Evolutionary conservation across 53 echinoderm and acorn worm species (phyloP).

Genomic region (Arbacia lixula): DNA sequence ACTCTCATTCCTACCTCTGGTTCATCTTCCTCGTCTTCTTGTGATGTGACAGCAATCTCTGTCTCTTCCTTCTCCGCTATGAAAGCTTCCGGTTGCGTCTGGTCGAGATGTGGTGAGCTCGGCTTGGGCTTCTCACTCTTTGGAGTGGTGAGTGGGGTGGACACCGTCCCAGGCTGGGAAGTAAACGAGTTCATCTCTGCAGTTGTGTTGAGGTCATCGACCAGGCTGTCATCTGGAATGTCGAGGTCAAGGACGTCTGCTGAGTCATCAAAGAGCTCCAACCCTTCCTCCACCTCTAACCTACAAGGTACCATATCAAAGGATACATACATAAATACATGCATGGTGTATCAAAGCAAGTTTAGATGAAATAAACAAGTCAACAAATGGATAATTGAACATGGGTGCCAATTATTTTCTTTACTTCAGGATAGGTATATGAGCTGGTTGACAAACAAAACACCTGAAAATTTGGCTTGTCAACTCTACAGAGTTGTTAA

Average conservation of each 20-base stretch:
- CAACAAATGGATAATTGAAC: no score
- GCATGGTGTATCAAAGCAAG: no score
- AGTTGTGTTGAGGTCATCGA: constrained; percentile 39
- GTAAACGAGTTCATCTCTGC: constrained; percentile 26
- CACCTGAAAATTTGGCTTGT: no score
- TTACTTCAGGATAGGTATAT: no score
- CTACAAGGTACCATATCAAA: neutral
- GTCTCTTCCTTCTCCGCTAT: constrained; percentile 21
- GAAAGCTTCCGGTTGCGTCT: neutral
- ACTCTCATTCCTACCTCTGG: neutral
- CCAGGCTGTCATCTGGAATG: constrained; percentile 45
- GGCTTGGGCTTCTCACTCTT: constrained; percentile 22
- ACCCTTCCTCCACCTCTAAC: constrained; percentile 7
- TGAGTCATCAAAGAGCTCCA: constrained; percentile 40
- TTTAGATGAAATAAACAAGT: no score
- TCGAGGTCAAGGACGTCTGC: constrained; percentile 45
- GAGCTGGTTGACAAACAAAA: no score
- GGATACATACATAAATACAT: neutral
- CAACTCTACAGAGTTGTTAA: no score
- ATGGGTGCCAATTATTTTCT: no score
- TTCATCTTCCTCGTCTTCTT: no score
- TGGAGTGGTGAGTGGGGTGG: constrained; percentile 18
- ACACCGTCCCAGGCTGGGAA: neutral
- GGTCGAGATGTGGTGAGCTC: neutral
- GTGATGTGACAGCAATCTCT: constrained; percentile 1